A percentile compares a stretch with the other conserved stretches of the same genome.
Evolutionary conservation across 23 tunicate genomes (phyloP).

Genomic region (Oikopleura dioica): DNA sequence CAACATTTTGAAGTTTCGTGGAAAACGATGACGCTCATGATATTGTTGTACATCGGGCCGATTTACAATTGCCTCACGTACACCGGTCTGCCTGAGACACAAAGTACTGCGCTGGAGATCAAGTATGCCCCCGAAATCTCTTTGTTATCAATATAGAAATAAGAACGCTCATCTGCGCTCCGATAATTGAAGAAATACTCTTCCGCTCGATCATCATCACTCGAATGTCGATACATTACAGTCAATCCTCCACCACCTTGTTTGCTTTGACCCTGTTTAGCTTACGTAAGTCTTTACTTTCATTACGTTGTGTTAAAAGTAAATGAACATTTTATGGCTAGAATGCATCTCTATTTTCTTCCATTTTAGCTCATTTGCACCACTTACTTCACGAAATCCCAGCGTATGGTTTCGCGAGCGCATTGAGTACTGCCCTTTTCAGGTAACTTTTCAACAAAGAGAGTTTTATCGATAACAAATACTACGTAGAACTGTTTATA

Average conservation of each 20-base stretch:
- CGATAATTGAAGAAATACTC: neutral
- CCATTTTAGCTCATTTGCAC: neutral
- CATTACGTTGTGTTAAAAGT: too few species aligned
- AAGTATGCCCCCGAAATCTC: too few species aligned
- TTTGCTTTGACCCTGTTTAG: neutral
- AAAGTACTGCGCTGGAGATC: neutral
- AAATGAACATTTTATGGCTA: too few species aligned
- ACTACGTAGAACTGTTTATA: too few species aligned
- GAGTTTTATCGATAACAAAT: too few species aligned
- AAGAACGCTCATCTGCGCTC: neutral
- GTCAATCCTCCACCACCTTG: neutral
- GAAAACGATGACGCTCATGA: too few species aligned
- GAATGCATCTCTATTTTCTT: too few species aligned
- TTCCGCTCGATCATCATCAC: neutral
- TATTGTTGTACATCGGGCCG: neutral
- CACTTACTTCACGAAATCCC: conserved; percentile 1
- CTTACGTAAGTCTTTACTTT: neutral
- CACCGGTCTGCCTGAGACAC: neutral
- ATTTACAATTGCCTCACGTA: neutral
- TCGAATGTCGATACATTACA: neutral
- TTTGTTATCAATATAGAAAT: too few species aligned
- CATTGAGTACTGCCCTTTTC: neutral
- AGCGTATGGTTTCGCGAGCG: neutral
- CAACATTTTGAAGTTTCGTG: too few species aligned
- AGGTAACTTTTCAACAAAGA: too few species aligned